Evolutionary conservation across 2,113 vertebrate genomes (phyloP).

Genomic region (Pteronura brasiliensis): DNA sequence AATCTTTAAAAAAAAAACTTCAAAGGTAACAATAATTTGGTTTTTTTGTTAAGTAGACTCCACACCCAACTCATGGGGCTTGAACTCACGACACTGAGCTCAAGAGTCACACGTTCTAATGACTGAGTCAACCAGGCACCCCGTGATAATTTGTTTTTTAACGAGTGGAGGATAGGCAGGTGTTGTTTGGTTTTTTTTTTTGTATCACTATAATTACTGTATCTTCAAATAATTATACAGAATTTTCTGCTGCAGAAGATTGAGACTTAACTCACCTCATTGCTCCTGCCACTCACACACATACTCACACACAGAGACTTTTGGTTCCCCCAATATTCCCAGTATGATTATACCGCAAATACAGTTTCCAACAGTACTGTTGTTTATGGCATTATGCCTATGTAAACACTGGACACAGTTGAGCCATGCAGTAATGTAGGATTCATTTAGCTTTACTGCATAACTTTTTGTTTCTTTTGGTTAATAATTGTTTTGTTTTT

Average conservation of each 20-base stretch:
- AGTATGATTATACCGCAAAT: not conserved
- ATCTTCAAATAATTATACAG: not conserved
- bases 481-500: not conserved
- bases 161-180: not conserved
- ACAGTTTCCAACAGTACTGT: not conserved
- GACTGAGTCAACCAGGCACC: not conserved
- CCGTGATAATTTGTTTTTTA: not conserved
- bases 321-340: not conserved
- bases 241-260: not conserved
- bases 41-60: not conserved
- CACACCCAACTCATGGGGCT: not conserved
- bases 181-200: not conserved
- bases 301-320: not conserved
- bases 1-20: too few species aligned
- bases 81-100: not conserved
- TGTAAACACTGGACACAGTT: not conserved
- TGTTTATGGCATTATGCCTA: not conserved
- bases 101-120: not conserved
- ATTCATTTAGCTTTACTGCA: not conserved
- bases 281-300: not conserved
- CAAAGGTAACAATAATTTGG: not conserved
- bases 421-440: not conserved
- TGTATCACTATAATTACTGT: not conserved
- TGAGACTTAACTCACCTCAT: not conserved
- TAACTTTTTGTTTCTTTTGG: not conserved